Evolutionary conservation across 2,888 invertebrate species (phyloP), one percentile per base, ranked within the genome.

Genomic region (Athrips mouffetella): DNA sequence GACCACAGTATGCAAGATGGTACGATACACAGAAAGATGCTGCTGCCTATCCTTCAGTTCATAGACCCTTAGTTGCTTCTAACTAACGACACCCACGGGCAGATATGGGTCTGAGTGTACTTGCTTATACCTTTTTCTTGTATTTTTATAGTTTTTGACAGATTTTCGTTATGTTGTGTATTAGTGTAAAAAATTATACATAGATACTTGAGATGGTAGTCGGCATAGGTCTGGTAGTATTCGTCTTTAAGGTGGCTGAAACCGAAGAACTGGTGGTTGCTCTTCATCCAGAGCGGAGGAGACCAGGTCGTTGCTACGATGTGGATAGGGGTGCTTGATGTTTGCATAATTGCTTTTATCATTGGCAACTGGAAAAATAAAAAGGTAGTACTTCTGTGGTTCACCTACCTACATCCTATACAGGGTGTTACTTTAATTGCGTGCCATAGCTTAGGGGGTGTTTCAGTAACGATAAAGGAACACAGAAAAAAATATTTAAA

Each of bases 191-290:
- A 13, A 16, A 7, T 13, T 16, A 7, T 10, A 2, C 7, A 10
- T 2, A 48, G 61, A 69, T 67, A 92, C 89, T 91, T 94, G 2
- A 93, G 67, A 67, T 93, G 91, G 66, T 97, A 97, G 47, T 94
- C 82, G 0, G 95, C 96, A 89, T 93, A 97, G 0, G 91, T 81
- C 73, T 94, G 92, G 70, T 92, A 96, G 70, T 92, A 94, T 30
- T 89, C 73, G 0, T 67, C 52, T 53, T 80, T 82, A 1, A 91
- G 69, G 0, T 58, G 66, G 52, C 89, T 89, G 61, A 73, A 86
- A 60, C 91, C 91, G 0, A 69, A 67, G 65, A 75, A 86, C 1
- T 58, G 62, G 18, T 89, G 63, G 62, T 89, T 91, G 0, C 84
- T 89, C 72, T 92, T 93, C 93, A 93, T 93, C 92, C 92, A 93